Conservation (phyloP, 2,113 vertebrate genomes). For the Corvus moneduloides region DNA sequence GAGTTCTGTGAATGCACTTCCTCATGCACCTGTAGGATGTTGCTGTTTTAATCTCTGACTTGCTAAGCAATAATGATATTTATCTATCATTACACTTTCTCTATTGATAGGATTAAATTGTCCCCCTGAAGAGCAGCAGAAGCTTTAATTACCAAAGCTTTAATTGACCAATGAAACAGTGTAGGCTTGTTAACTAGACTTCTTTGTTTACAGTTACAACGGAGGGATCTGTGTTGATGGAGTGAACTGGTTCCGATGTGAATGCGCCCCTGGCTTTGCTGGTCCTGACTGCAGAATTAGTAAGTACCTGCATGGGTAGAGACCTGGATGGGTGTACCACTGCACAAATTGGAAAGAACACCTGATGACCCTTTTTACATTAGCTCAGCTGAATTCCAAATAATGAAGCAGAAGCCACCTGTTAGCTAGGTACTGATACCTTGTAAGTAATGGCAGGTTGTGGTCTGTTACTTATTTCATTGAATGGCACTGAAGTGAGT, state of each 20-base stretch:
- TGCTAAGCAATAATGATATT: neutral
- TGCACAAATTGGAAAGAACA: conserved; percentile 17
- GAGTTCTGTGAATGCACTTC: neutral
- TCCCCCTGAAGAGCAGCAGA: neutral
- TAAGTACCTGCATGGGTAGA: conserved; percentile 72
- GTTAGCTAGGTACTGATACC: neutral
- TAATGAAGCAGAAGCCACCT: conserved; percentile 6
- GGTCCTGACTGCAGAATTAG: conserved; percentile 97
- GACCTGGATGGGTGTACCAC: neutral
- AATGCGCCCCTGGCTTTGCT: conserved; percentile 90
- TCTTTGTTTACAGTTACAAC: conserved; percentile 83
- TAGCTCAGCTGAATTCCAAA: conserved; percentile 35
- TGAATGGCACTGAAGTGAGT: neutral
- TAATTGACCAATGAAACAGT: neutral
- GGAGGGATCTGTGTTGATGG: conserved; percentile 92
- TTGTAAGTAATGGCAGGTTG: neutral
- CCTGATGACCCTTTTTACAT: conserved; percentile 1
- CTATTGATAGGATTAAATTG: neutral
- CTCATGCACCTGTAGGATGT: neutral
- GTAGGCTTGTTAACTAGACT: neutral
- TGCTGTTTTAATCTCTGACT: neutral
- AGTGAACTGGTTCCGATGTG: conserved; percentile 95
- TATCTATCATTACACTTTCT: neutral
- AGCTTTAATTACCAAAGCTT: neutral
- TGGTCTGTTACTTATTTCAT: neutral